Percentiles rank a stretch among this genome's conserved stretches.
phyloP scores from a whole-genome alignment of 2,113 vertebrate species.

The Aptenodytes forsteri region DNA sequence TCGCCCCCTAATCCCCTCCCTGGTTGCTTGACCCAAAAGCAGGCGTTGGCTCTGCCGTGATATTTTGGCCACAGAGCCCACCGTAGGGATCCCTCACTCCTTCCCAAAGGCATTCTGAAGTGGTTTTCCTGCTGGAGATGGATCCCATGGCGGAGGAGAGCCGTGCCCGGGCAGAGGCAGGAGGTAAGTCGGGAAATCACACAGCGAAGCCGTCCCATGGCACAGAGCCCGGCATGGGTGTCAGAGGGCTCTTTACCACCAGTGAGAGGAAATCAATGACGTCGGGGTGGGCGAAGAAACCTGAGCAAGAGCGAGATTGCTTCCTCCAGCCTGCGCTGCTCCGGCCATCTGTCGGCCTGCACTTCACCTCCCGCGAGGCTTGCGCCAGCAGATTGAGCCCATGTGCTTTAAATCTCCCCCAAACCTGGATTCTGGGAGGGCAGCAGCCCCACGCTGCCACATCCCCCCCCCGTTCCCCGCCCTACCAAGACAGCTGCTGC shows the following conservation, averaged over 20 bases:
- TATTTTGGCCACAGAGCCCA: not conserved
- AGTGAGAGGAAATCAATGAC: not conserved
- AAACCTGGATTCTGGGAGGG: not conserved
- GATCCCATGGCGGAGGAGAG: not conserved
- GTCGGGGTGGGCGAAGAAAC: not conserved
- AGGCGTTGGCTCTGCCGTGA: fast-evolving
- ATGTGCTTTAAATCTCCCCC: not conserved
- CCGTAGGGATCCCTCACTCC: not conserved
- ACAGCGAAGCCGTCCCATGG: fast-evolving
- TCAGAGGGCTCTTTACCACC: not conserved
- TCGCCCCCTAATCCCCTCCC: not conserved
- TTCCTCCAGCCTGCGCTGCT: not conserved
- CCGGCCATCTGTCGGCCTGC: fast-evolving
- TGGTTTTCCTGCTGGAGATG: not conserved
- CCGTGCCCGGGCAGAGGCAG: not conserved
- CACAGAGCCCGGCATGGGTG: not conserved
- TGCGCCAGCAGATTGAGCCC: not conserved
- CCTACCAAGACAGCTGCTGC: fast-evolving
- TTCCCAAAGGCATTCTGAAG: not conserved
- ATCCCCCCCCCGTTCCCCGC: not conserved
- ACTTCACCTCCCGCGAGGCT: not conserved
- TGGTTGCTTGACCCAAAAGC: not conserved
- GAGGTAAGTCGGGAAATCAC: not conserved
- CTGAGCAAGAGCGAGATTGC: not conserved
- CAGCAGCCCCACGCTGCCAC: not conserved